Base-by-base conservation (phyloP, 2,888 invertebrate genomes). In the Melitaea athalia region DNA sequence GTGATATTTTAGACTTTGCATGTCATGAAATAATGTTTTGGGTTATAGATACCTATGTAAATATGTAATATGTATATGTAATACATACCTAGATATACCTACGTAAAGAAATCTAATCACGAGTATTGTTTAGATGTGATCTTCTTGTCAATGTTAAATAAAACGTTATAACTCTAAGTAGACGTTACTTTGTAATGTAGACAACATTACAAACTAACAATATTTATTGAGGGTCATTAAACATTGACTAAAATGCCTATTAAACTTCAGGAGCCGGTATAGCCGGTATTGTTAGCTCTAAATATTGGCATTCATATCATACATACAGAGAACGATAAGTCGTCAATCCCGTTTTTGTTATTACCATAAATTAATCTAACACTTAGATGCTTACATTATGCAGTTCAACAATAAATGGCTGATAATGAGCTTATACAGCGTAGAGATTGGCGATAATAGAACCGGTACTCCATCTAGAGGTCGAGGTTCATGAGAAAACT, bases 301-400 rank as follows among this genome's bases (percentile, higher is more conserved):
- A 12, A 31, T 55, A 33, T 55, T 55, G 53, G 14, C 33, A 55
- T 33, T 12, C 53, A 55, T 6, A 31, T 33, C 53, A 31, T 55
- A 33, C 53, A 31, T 55, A 33, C 33, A 55, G 53, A 55, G 17
- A 5, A 31, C n/a, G 53, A 33, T 55, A 55, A 55, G 53, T 31
- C 53, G 53, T 55, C 53, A 33, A 33, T 55, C 53, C 33, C n/a
- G 53, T 55, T 55, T 55, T n/a, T 31, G 14, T 14, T 55, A 55
- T 31, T 55, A 31, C 31, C 31, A n/a, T 50, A 50, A 50, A 5
- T 0, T 38, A 10, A 50, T 10, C 53, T 55, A 55, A 33, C 53
- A 33, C 53, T 33, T 55, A 31, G 2, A 3, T 15, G 11, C 3
- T 55, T 14, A 33, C 14, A 55, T 55, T 55, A 55, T 55, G 24